Percentiles rank a stretch among this genome's conserved stretches.
Evolutionary conservation across 2,797 vertebrate species (phyloP).

Genomic region (Chelmon rostratus): DNA sequence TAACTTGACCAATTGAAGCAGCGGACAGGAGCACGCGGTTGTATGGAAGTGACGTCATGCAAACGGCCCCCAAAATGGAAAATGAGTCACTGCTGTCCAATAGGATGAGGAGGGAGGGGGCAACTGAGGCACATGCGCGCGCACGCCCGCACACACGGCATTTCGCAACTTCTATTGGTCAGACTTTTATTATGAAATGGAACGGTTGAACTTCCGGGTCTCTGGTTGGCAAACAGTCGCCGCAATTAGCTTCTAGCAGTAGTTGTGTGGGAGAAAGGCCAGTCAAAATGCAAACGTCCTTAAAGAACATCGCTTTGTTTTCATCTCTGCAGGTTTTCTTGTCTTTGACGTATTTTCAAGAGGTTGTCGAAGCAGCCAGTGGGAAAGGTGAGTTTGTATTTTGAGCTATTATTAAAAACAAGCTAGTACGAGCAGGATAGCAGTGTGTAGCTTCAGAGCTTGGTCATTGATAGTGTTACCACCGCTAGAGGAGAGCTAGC

Average conservation of each 20-base stretch:
- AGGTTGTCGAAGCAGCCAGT: conserved; percentile 68
- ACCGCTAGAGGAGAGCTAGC: conserved; percentile 3
- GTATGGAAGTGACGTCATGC: conserved; percentile 67
- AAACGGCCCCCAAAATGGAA: not conserved
- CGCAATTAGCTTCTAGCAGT: conserved; percentile 23
- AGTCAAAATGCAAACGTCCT: conserved; percentile 74
- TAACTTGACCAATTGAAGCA: conserved; percentile 46
- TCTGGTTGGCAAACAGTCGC: not conserved
- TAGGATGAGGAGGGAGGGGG: not conserved
- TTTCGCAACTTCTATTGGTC: not conserved
- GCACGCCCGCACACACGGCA: not conserved
- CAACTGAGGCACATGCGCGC: not conserved
- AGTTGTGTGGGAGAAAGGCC: conserved; percentile 23
- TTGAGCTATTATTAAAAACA: not conserved
- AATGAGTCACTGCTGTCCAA: conserved; percentile 36
- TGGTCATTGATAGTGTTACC: conserved; percentile 20
- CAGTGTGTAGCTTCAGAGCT: conserved; percentile 15
- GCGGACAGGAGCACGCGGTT: conserved; percentile 73
- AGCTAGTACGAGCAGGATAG: not conserved
- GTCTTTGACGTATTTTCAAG: conserved; percentile 66
- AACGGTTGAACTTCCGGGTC: conserved; percentile 67
- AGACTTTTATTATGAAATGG: conserved; percentile 66
- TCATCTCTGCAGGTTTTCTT: conserved; percentile 71
- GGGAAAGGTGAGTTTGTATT: conserved; percentile 78
- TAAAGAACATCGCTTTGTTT: conserved; percentile 62